Conservation (phyloP, 2,888 invertebrate species). For the Drepanosiphum platanoidis region DNA sequence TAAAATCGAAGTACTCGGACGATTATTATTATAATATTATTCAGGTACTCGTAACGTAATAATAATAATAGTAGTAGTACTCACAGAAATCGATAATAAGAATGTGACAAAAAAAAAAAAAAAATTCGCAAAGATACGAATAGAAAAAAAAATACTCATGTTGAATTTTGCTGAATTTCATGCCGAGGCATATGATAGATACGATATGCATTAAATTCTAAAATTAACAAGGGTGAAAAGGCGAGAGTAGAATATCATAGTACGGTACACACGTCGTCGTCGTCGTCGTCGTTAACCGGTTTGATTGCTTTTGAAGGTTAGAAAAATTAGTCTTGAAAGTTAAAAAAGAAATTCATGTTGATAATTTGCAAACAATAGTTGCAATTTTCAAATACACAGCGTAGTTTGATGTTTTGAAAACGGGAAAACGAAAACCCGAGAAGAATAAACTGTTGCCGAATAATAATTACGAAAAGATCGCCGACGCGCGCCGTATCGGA, state of each 20-base stretch:
- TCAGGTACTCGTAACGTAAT: too few species aligned
- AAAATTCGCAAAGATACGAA: too few species aligned
- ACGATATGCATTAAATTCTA: background rate
- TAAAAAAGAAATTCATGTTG: background rate
- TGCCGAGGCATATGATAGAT: background rate
- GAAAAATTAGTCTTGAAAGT: conserved; percentile 39
- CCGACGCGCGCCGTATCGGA: background rate
- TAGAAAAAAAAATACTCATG: too few species aligned
- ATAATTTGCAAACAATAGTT: conserved; percentile 2
- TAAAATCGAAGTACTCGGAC: too few species aligned
- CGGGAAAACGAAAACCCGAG: background rate
- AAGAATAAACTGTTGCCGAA: background rate
- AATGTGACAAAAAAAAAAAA: too few species aligned
- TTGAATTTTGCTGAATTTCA: background rate
- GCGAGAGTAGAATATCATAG: conserved; percentile 65
- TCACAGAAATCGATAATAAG: too few species aligned
- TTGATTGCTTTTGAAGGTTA: conserved; percentile 53
- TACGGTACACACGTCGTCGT: too few species aligned
- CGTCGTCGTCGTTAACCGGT: conserved; percentile 35
- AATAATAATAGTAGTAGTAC: too few species aligned
- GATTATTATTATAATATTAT: too few species aligned
- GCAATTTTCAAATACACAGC: background rate
- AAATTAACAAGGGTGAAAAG: conserved; percentile 15
- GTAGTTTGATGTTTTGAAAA: background rate
- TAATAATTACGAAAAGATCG: background rate